Evolutionary conservation across 1,140 invertebrate genomes (phyloP).

Genomic region (Pseudomyrmex pallidus): DNA sequence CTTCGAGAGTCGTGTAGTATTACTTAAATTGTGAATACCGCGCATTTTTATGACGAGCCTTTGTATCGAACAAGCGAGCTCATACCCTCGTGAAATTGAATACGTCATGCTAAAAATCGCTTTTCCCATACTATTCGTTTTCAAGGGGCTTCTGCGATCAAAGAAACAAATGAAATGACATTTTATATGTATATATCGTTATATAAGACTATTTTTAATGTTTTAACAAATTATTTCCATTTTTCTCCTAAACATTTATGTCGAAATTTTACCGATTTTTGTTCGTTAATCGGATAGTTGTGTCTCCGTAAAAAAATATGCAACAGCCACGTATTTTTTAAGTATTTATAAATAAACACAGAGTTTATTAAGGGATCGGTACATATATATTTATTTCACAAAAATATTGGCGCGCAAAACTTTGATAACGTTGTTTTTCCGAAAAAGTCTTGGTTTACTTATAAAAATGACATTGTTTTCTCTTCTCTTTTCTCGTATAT

Average conservation of each 20-base stretch:
- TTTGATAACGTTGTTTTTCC: not conserved
- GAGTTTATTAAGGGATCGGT: slow-evolving; percentile 18
- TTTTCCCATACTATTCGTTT: slow-evolving; percentile 34
- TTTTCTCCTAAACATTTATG: no score
- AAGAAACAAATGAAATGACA: slow-evolving; percentile 10
- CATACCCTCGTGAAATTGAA: slow-evolving; percentile 43
- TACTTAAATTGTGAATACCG: slow-evolving; percentile 43
- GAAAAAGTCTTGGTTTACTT: not conserved
- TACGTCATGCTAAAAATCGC: slow-evolving; percentile 39
- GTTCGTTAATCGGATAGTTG: not conserved
- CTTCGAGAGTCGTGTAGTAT: slow-evolving; percentile 14
- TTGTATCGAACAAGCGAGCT: slow-evolving; percentile 36
- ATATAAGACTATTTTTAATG: no score
- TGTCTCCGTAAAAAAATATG: not conserved
- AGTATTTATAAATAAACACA: slow-evolving; percentile 15
- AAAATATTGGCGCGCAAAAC: not conserved
- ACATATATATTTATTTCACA: not conserved
- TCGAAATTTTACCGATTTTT: not conserved
- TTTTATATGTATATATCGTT: not conserved
- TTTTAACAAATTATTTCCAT: no score
- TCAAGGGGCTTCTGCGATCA: slow-evolving; percentile 7
- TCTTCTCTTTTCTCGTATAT: not conserved
- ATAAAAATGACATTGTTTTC: not conserved
- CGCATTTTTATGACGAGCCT: slow-evolving; percentile 37
- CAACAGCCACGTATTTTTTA: not conserved